Evolutionary conservation across 2,888 invertebrate species (phyloP), one percentile per base, ranked within the genome.

Genomic region (Xylota sylvarum): DNA sequence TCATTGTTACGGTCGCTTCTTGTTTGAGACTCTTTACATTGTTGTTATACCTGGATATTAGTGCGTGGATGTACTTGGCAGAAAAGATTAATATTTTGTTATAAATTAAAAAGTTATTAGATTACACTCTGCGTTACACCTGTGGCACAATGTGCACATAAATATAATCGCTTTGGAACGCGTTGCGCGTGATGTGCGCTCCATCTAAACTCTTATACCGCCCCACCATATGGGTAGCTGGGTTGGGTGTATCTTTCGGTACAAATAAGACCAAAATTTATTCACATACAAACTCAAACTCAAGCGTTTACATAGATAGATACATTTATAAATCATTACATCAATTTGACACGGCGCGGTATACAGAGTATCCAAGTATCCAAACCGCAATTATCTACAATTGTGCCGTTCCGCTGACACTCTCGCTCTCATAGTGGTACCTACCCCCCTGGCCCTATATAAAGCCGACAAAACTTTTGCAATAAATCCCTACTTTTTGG

Each of bases 51-150:
- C 27, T 12, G 17, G 46, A 62, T 46, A 58, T 65, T 32, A 58
- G 81, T 81, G 77, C 70, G 86, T 81, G 40, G 67, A 70, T 65
- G 72, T 69, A 67, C 72, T 64, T 64, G 72, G 48, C 56, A 64
- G 69, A 78, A 77, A 82, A 81, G 81, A 81, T 81, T 86, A 86
- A 86, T 86, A 86, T 86, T 81, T 86, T 82, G 81, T 86, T 86
- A 86, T 86, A 86, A 86, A 86, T 86, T 86, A 86, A 86, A 86
- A 86, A 86, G 73, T 86, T 86, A 86, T 86, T 86, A 86, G 86
- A 86, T 86, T 86, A 86, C 77, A 81, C 81, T 81, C 81, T 56
- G 37, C 32, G 86, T 73, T 82, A 78, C 77, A 86, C 86, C 86
- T 86, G 86, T 86, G 86, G 86, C 77, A 48, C 67, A 86, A 82